Percentiles rank a stretch among this genome's conserved stretches.
Evolutionary conservation across 2,888 invertebrate species (phyloP).

Genomic region (Oasisia sp.): DNA sequence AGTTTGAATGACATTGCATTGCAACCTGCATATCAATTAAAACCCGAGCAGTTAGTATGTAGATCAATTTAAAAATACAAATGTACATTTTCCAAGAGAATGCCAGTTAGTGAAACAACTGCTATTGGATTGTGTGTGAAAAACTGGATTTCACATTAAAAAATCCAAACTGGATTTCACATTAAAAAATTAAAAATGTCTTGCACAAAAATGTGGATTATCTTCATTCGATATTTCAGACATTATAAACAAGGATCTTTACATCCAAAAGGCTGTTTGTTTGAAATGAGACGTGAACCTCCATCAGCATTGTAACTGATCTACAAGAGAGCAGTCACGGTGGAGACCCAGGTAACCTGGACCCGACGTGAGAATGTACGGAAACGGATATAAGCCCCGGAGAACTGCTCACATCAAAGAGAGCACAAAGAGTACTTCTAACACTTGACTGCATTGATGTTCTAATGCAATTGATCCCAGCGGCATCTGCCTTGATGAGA

Average conservation of each 20-base stretch:
- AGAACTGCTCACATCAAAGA: neutral
- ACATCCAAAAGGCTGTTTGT: neutral
- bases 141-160: no score
- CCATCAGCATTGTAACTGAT: neutral
- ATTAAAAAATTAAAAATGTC: no score
- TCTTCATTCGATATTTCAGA: neutral
- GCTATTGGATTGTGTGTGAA: no score
- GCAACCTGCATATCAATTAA: neutral
- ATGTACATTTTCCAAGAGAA: no score
- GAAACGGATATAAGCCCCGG: neutral
- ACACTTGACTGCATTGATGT: neutral
- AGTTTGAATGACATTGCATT: neutral
- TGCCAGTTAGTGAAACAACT: no score
- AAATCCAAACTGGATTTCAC: no score
- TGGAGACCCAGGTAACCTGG: neutral
- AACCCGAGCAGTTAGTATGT: no score
- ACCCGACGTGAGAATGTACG: neutral
- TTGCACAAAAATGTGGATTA: no score
- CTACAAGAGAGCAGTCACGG: neutral
- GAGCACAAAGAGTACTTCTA: neutral
- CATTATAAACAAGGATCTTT: neutral
- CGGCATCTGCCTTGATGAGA: neutral
- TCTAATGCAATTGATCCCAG: neutral
- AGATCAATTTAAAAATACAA: neutral
- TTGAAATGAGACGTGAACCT: neutral